phyloP scores from a whole-genome alignment of 2,888 invertebrate genomes.

The Sympetrum striolatum region DNA sequence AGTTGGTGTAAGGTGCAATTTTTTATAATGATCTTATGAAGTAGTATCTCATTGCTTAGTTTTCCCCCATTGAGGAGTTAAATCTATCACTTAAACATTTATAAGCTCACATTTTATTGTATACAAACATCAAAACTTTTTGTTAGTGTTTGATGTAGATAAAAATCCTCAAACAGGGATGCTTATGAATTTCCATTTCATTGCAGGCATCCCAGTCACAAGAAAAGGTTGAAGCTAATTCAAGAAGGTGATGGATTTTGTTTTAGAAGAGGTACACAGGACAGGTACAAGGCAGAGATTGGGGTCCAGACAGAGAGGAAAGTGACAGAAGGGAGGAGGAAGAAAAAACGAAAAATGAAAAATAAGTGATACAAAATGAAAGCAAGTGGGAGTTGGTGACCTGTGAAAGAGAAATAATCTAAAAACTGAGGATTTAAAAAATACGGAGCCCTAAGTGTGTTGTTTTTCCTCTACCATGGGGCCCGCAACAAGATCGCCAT shows the following conservation, averaged over 20 bases:
- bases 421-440: not conserved
- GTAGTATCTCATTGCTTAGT: too few relatives aligned
- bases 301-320: constrained; percentile 34
- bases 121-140: too few relatives aligned
- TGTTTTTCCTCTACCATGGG: constrained; percentile 38
- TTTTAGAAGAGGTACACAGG: constrained; percentile 46
- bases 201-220: not conserved
- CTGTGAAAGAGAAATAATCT: not conserved
- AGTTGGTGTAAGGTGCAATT: too few relatives aligned
- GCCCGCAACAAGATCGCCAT: constrained; percentile 46
- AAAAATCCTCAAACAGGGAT: not conserved
- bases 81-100: too few relatives aligned
- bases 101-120: too few relatives aligned
- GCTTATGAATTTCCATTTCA: not conserved
- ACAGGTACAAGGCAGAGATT: constrained; percentile 1
- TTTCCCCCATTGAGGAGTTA: too few relatives aligned
- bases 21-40: too few relatives aligned
- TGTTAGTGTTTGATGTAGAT: not conserved
- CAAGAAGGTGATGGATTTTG: constrained; percentile 49
- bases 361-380: not conserved
- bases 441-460: constrained; percentile 10
- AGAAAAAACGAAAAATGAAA: not conserved
- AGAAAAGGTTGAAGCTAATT: constrained; percentile 52
- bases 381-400: not conserved
- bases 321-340: constrained; percentile 44